These are phyloP conservation scores for Dicyrtoma fusca DNA, from an alignment of 2,888 invertebrate species.

Conservation along the genomic window DNA sequence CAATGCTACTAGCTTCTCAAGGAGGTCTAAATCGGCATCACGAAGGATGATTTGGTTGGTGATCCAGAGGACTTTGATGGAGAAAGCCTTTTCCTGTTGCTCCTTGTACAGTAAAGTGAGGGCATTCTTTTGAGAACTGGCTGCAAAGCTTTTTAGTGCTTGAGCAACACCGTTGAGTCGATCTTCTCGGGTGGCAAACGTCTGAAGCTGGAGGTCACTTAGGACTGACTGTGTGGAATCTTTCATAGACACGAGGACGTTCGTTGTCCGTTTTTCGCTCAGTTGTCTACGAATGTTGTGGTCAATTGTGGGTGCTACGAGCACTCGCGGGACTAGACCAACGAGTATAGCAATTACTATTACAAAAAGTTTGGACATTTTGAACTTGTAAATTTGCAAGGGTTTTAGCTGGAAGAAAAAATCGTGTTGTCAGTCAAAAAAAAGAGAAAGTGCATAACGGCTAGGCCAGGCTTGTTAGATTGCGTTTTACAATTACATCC, in stretches of 20 bases:
- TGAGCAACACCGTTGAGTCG: background rate
- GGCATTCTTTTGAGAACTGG: slow-evolving; percentile 5
- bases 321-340: no score
- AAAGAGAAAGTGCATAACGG: no score
- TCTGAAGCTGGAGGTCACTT: background rate
- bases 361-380: no score
- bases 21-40: slow-evolving; percentile 9
- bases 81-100: background rate
- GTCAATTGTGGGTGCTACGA: no score
- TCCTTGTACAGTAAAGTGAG: background rate
- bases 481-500: no score
- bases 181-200: slow-evolving; percentile 4
- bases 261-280: background rate
- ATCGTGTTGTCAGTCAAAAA: no score
- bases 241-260: slow-evolving; percentile 19
- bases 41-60: slow-evolving; percentile 19
- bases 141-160: slow-evolving; percentile 2
- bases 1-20: background rate
- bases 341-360: no score
- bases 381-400: no score
- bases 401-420: no score
- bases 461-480: no score
- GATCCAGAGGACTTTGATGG: slow-evolving; percentile 2
- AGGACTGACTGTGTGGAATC: background rate
- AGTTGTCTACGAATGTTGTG: no score